phyloP scores from a whole-genome alignment of 64 coral and sea anemone species.

The Actinia equina region DNA sequence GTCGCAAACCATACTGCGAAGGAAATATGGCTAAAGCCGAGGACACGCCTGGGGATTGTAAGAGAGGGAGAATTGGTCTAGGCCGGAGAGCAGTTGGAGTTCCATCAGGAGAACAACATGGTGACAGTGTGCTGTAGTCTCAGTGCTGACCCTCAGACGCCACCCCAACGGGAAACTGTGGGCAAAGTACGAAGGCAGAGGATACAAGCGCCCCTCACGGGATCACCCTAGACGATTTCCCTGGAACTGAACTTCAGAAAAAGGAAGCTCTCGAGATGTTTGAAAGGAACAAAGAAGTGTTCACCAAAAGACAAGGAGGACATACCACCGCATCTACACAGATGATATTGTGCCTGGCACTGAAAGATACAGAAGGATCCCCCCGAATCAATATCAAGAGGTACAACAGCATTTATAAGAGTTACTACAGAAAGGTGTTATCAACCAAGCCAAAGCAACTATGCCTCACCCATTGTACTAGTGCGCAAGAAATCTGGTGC shows the following conservation, averaged over 20 bases:
- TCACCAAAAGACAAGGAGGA: conserved; percentile 2
- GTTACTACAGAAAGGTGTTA: conserved; percentile 24
- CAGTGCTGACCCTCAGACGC: conserved; percentile 17
- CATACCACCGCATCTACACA: conserved; percentile 40
- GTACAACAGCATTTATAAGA: conserved; percentile 64
- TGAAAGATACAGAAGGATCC: conserved; percentile 29
- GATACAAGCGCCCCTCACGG: conserved; percentile 2
- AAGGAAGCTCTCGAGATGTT: conserved; percentile 33
- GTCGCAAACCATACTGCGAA: conserved; percentile 21
- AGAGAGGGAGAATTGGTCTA: conserved; percentile 1
- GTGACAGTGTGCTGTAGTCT: conserved; percentile 25
- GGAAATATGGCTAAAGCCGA: conserved; percentile 52
- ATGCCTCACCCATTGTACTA: conserved; percentile 31
- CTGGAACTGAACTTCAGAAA: conserved; percentile 20
- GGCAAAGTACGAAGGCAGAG: not conserved
- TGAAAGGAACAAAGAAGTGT: conserved; percentile 35
- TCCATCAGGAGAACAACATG: conserved; percentile 13
- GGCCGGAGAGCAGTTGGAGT: conserved; percentile 16
- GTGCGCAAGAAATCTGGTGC: conserved; percentile 40
- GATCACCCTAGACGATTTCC: conserved; percentile 46
- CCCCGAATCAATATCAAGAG: conserved; percentile 27
- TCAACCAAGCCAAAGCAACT: conserved; percentile 46
- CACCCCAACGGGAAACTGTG: not conserved
- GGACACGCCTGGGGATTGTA: conserved; percentile 24
- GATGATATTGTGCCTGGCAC: conserved; percentile 32